Evolutionary conservation across 2,113 vertebrate species (phyloP).

Genomic region (Pipa parva): DNA sequence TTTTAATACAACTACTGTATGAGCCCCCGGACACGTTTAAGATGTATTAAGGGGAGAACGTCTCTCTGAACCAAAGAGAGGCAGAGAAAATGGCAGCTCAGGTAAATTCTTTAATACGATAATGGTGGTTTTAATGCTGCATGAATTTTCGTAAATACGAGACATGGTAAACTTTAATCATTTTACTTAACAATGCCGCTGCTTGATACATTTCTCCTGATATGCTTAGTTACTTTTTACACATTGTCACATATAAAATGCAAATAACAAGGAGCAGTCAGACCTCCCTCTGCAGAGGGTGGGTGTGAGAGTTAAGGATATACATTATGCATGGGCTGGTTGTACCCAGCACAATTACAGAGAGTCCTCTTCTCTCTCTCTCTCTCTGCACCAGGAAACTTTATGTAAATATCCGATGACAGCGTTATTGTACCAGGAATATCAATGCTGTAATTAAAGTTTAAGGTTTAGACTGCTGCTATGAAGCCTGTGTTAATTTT

Average conservation of each 20-base stretch:
- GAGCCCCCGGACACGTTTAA: too few species aligned
- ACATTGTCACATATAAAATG: conserved; percentile 35
- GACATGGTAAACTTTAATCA: neutral
- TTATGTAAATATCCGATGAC: conserved; percentile 99
- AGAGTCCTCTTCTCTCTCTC: conserved; percentile 80
- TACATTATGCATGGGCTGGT: conserved; percentile 74
- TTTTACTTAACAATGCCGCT: neutral
- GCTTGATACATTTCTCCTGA: neutral
- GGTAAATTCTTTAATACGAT: too few species aligned
- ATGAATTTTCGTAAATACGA: too few species aligned
- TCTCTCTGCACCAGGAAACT: conserved; percentile 69
- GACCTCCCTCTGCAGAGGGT: conserved; percentile 46
- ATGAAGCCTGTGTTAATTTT: conserved; percentile 88
- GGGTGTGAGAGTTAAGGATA: conserved; percentile 44
- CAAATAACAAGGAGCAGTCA: conserved; percentile 46
- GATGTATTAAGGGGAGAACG: too few species aligned
- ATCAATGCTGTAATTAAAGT: conserved; percentile 99
- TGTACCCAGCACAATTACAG: conserved; percentile 79
- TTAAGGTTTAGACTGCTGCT: conserved; percentile 76
- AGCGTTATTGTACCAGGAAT: conserved; percentile 98
- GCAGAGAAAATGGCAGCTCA: too few species aligned
- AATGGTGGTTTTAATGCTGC: too few species aligned
- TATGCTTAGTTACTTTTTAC: conserved; percentile 38
- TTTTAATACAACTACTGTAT: too few species aligned
- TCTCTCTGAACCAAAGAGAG: too few species aligned